Evolutionary conservation across 1,140 invertebrate species (phyloP).

Genomic region (Oncopeltus fasciatus): DNA sequence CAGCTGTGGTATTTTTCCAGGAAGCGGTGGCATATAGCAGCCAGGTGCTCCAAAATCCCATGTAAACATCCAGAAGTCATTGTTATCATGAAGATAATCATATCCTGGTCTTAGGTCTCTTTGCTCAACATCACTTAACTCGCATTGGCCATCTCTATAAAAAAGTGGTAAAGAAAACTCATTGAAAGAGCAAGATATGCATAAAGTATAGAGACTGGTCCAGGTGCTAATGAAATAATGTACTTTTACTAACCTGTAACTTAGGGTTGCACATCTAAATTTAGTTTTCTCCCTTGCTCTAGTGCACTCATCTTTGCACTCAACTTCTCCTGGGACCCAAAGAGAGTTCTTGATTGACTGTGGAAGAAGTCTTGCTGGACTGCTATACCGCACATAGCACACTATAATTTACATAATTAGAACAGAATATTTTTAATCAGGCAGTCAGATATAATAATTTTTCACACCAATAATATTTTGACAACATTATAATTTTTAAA

Average conservation of each 20-base stretch:
- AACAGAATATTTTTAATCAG: too few species aligned
- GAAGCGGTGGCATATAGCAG: constrained; percentile 26
- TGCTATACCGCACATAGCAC: constrained; percentile 58
- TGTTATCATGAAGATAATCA: constrained; percentile 42
- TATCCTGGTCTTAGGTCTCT: constrained; percentile 47
- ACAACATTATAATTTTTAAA: too few species aligned
- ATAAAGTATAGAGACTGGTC: too few species aligned
- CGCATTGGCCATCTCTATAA: constrained; percentile 36
- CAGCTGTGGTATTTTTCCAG: constrained; percentile 14
- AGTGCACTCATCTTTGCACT: constrained; percentile 54
- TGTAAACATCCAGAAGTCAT: constrained; percentile 44
- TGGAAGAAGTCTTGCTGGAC: constrained; percentile 47
- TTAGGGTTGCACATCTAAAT: constrained; percentile 54
- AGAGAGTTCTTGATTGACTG: constrained; percentile 44
- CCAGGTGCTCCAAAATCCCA: constrained; percentile 40
- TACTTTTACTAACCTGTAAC: too few species aligned
- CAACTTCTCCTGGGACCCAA: constrained; percentile 41
- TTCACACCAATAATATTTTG: too few species aligned
- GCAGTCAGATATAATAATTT: too few species aligned
- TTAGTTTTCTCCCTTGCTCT: constrained; percentile 38
- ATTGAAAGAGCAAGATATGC: too few species aligned
- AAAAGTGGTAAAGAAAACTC: too few species aligned
- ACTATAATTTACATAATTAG: too few species aligned
- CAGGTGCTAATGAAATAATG: too few species aligned
- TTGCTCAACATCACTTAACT: constrained; percentile 50